These are phyloP conservation scores for human DNA, from an alignment of 2,113 vertebrate species.

Conservation along the genomic window DNA sequence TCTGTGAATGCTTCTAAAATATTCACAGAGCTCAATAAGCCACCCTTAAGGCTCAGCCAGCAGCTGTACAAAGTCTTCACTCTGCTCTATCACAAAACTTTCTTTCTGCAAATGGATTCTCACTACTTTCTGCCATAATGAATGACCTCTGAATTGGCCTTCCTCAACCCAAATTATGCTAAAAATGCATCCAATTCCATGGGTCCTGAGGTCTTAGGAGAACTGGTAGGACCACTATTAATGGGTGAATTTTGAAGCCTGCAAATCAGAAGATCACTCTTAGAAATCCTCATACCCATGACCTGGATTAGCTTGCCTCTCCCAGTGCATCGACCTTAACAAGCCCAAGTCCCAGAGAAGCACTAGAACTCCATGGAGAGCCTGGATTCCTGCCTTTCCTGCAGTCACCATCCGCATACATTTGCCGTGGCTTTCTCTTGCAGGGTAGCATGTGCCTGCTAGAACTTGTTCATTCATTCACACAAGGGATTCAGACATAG, in stretches of 20 bases:
- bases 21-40: too few relatives aligned
- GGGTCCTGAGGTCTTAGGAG: not conserved
- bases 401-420: fast-evolving
- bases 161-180: too few relatives aligned
- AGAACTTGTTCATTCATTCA: not conserved
- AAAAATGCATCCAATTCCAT: not conserved
- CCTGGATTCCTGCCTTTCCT: not conserved
- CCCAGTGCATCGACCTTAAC: not conserved
- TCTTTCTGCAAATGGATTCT: not conserved
- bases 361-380: not conserved
- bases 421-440: not conserved
- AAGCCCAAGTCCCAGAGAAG: not conserved
- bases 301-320: not conserved
- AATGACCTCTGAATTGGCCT: not conserved
- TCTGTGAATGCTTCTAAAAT: not conserved
- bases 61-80: not conserved
- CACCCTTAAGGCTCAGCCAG: not conserved
- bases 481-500: not conserved
- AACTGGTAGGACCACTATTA: not conserved
- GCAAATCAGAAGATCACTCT: not conserved
- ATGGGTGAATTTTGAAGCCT: not conserved
- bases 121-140: fast-evolving
- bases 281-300: not conserved
- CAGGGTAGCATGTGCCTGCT: not conserved
- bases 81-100: not conserved